phyloP scores from a whole-genome alignment of 1,140 invertebrate genomes.

The Ceratoteleas bidentatus region DNA sequence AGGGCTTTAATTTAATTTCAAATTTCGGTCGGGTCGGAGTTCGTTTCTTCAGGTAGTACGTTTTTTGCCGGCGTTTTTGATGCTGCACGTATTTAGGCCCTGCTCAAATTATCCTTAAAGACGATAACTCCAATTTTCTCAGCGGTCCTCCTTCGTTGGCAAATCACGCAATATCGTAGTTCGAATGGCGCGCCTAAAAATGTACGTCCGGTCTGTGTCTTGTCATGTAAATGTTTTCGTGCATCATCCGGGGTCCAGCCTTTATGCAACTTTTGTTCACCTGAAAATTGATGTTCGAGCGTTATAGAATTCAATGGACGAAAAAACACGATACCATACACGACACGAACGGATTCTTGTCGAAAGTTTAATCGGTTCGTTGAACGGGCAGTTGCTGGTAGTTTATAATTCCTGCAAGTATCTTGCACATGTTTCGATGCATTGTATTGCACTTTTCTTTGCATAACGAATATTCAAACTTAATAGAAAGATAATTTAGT shows the following conservation, averaged over 20 bases:
- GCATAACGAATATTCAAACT: too few species aligned
- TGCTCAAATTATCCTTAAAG: constrained; percentile 57
- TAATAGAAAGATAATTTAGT: too few species aligned
- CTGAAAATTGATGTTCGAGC: background rate
- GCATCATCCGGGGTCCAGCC: background rate
- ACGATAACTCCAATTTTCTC: constrained; percentile 52
- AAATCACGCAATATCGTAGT: constrained; percentile 63
- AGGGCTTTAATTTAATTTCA: constrained; percentile 25
- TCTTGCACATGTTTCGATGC: too few species aligned
- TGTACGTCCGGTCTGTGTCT: constrained; percentile 57
- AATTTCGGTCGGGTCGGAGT: constrained; percentile 9
- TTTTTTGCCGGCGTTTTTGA: constrained; percentile 18
- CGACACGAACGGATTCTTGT: too few species aligned
- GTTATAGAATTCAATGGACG: too few species aligned
- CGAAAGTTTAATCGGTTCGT: too few species aligned
- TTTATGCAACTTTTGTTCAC: background rate
- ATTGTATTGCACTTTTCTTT: too few species aligned
- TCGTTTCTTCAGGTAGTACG: constrained; percentile 19
- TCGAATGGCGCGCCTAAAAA: constrained; percentile 32
- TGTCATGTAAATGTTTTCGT: constrained; percentile 63
- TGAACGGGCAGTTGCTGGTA: too few species aligned
- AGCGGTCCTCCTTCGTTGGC: constrained; percentile 27
- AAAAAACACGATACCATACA: too few species aligned
- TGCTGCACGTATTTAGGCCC: constrained; percentile 37
- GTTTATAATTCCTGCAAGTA: too few species aligned